These are phyloP conservation scores for Idris sp. DNA, from an alignment of 1,140 invertebrate genomes.

Conservation along the genomic window DNA sequence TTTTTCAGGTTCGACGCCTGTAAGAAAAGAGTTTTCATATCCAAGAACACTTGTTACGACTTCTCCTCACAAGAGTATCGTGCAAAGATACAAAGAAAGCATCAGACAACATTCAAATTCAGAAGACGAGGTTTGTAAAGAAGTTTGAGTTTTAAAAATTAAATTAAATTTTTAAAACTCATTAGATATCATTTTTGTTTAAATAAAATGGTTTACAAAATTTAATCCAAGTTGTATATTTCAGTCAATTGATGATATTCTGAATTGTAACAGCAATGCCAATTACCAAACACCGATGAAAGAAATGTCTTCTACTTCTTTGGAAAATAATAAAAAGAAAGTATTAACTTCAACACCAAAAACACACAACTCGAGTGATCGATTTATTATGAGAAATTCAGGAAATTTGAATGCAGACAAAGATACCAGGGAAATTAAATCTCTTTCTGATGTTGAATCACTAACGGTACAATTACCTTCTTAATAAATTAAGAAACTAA, in stretches of 20 bases:
- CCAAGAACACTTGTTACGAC: constrained; percentile 81
- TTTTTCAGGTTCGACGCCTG: constrained; percentile 80
- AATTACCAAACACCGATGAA: too few relatives aligned
- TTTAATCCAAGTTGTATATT: too few relatives aligned
- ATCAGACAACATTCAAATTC: constrained; percentile 46
- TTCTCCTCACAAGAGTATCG: constrained; percentile 84
- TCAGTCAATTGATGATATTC: too few relatives aligned
- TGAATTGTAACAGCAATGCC: too few relatives aligned
- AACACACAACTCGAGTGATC: constrained; percentile 3
- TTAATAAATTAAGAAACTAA: too few relatives aligned
- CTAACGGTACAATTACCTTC: constrained; percentile 5
- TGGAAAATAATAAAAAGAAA: constrained; percentile 4
- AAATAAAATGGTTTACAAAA: too few relatives aligned
- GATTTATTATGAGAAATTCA: background rate
- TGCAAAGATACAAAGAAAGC: constrained; percentile 79
- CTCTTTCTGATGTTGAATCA: constrained; percentile 5
- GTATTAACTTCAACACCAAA: constrained; percentile 49
- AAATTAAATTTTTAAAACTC: too few relatives aligned
- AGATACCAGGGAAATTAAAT: constrained; percentile 4
- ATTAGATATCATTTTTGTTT: too few relatives aligned
- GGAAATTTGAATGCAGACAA: constrained; percentile 4
- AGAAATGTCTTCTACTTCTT: too few relatives aligned
- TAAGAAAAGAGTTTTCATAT: constrained; percentile 81
- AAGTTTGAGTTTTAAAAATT: too few relatives aligned
- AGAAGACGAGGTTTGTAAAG: constrained; percentile 69